These are phyloP conservation scores for Coccyzus lansbergi DNA, from an alignment of 2,797 vertebrate species.

Conservation along the genomic window DNA sequence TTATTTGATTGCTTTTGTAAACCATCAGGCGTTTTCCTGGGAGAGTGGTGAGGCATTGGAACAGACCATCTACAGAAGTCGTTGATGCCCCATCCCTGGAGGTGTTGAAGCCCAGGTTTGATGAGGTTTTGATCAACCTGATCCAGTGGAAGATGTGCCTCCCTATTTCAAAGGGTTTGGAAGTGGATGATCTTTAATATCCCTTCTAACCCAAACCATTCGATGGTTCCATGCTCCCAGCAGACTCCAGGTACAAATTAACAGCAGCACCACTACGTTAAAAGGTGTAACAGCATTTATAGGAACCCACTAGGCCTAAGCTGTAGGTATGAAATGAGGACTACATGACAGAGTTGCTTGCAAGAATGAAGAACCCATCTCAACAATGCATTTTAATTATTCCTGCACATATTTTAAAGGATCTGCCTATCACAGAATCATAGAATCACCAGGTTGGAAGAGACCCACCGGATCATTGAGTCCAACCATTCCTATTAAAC, in stretches of 20 bases:
- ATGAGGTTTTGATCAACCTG: no score
- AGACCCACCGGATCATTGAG: no score
- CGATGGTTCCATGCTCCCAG: neutral
- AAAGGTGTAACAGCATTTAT: neutral
- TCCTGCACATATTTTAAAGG: accelerated
- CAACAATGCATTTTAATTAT: accelerated
- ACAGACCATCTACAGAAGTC: no score
- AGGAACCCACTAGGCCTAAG: neutral
- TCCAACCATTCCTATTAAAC: no score
- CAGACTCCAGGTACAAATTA: neutral
- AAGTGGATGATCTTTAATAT: no score
- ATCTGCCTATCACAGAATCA: neutral
- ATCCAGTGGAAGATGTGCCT: no score
- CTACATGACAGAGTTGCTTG: neutral
- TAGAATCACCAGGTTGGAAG: no score
- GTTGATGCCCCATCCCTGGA: no score
- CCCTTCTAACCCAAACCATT: no score
- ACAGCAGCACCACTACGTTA: neutral
- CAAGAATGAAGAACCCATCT: neutral
- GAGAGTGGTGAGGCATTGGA: no score
- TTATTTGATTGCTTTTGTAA: neutral
- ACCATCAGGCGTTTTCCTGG: neutral
- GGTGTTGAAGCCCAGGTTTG: no score
- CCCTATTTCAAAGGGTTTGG: no score
- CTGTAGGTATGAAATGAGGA: neutral